A percentile compares a stretch with the other conserved stretches of the same genome.
Evolutionary conservation across 1,140 invertebrate species (phyloP).

Genomic region (Dendrolimus kikuchii): DNA sequence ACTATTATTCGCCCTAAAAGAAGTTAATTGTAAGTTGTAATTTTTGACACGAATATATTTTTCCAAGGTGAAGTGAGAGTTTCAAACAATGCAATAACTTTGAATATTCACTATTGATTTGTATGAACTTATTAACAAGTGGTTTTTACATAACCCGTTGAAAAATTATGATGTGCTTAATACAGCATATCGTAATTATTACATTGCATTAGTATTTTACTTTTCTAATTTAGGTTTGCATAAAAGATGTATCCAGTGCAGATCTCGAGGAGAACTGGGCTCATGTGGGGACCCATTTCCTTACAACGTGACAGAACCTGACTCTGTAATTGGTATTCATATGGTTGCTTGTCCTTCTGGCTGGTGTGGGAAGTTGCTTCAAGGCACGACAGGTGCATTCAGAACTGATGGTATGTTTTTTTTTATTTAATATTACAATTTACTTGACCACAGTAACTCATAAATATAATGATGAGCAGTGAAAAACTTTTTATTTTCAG

Average conservation of each 20-base stretch:
- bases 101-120: no score
- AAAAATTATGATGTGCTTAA: no score
- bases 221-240: conserved; percentile 41
- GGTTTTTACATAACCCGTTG: no score
- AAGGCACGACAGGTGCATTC: conserved; percentile 77
- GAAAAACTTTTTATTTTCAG: no score
- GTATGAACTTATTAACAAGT: no score
- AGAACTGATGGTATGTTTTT: conserved; percentile 73
- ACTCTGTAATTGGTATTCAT: conserved; percentile 79
- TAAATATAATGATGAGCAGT: no score
- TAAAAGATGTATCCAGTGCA: conserved; percentile 75
- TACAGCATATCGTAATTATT: no score
- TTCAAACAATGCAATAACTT: background rate
- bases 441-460: no score
- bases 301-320: conserved; percentile 82
- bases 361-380: conserved; percentile 94
- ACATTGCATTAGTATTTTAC: conserved; percentile 3
- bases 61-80: conserved; percentile 66
- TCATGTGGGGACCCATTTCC: conserved; percentile 91
- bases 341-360: conserved; percentile 90
- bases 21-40: conserved; percentile 49
- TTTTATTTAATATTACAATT: background rate
- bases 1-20: conserved; percentile 25
- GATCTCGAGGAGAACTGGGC: conserved; percentile 89
- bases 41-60: conserved; percentile 40